Evolutionary conservation across 2,113 vertebrate species (phyloP).

Genomic region (Scomber japonicus): DNA sequence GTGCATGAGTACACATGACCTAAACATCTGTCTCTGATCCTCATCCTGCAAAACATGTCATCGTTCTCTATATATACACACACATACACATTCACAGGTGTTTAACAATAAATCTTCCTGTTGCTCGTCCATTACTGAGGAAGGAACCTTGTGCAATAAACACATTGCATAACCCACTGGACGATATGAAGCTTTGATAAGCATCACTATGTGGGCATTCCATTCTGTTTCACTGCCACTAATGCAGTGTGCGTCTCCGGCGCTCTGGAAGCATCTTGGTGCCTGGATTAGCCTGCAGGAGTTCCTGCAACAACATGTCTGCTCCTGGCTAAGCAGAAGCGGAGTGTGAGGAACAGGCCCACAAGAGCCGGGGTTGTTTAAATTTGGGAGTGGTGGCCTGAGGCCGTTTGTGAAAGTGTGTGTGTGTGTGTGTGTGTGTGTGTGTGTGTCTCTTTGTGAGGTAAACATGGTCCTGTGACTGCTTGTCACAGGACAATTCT

Average conservation of each 20-base stretch:
- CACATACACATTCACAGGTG: background rate
- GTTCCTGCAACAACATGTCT: slow-evolving; percentile 76
- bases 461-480: slow-evolving; percentile 52
- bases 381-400: slow-evolving; percentile 77
- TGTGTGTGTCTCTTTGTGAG: slow-evolving; percentile 19
- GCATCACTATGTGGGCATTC: slow-evolving; percentile 12
- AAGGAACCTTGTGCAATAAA: slow-evolving; percentile 48
- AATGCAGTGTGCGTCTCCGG: background rate
- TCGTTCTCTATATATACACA: slow-evolving; percentile 6
- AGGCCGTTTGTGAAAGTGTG: slow-evolving; percentile 52
- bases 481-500: slow-evolving; percentile 1
- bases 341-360: slow-evolving; percentile 42
- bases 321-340: slow-evolving; percentile 18
- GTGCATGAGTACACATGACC: background rate
- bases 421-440: background rate
- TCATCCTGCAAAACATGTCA: slow-evolving; percentile 47
- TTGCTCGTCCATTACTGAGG: slow-evolving; percentile 2
- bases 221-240: background rate
- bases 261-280: slow-evolving; percentile 22
- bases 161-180: slow-evolving; percentile 43
- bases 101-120: slow-evolving; percentile 30
- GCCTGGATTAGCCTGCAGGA: slow-evolving; percentile 14
- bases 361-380: slow-evolving; percentile 51
- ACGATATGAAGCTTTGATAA: slow-evolving; percentile 52
- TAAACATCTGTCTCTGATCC: slow-evolving; percentile 41